Base-by-base conservation (phyloP, 1,140 invertebrate species). In the Halyomorpha halys region DNA sequence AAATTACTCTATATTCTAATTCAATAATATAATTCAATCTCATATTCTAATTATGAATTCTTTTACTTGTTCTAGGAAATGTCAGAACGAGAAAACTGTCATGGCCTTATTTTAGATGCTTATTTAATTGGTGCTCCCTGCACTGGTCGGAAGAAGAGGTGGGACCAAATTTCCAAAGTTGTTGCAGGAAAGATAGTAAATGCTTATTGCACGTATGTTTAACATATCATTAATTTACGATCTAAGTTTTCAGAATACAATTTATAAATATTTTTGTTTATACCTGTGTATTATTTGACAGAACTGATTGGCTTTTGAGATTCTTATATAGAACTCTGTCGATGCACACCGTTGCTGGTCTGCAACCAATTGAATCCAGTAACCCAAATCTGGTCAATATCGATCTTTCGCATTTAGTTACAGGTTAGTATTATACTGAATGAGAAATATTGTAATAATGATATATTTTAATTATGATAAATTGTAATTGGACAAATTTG, bases 61-160 rank as follows among this genome's bases (percentile, higher is more conserved):
- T 2, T 59, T 27, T 25, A 19, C 6, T 39, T 23, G 2, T 66
- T 72, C 21, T 69, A 79, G 75, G 81, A 82, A 73, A 75, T 83
- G 75, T 73, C 76, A 44, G 74, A 78, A 67, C 69, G 80, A 59
- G 76, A 78, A 67, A 75, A 76, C 56, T 75, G 72, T 63, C 78
- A 82, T 68, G 86, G 86, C 4, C 83, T 89, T 62, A 74, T 89
- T 34, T 82, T 87, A 70, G 84, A 89, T 73, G 86, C 82, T 0
- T 77, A 87, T 62, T 73, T 89, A 60, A 75, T 89, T 6, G 86
- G 86, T 39, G 81, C 85, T 8, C 86, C 86, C 14, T 81, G 84
- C 44, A 76, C 81, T 6, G 81, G 78, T 19, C 74, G 78, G 68
- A 68, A 73, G 44, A 73, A 73, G 64, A 72, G 79, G 21, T 87